phyloP scores from a whole-genome alignment of 2,113 vertebrate genomes.

The Emydocephalus ijimae region DNA sequence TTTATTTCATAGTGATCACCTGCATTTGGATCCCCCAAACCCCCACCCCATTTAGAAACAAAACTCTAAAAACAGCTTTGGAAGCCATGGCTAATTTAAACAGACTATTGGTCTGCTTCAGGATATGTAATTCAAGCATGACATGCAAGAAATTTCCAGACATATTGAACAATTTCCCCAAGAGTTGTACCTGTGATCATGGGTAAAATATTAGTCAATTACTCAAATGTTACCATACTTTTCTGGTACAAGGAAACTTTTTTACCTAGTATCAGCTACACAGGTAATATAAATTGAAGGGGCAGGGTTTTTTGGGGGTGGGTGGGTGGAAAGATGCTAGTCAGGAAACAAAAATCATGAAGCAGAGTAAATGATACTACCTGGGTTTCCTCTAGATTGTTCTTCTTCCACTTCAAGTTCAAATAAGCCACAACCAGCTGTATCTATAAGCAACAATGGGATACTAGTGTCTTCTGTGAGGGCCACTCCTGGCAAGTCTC shows the following conservation, averaged over 20 bases:
- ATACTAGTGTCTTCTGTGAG: constrained; percentile 79
- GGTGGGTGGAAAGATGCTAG: not conserved
- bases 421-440: constrained; percentile 84
- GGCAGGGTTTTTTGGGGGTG: not conserved
- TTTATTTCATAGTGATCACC: not conserved
- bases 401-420: constrained; percentile 86
- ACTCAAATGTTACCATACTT: not conserved
- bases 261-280: not conserved
- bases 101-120: not conserved
- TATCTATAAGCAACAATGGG: constrained; percentile 88
- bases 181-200: not conserved
- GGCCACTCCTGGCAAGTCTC: constrained; percentile 82
- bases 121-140: not conserved
- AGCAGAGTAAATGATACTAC: constrained; percentile 36
- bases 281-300: accelerated
- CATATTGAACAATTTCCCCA: not conserved
- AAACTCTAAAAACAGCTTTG: not conserved
- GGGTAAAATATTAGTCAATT: not conserved
- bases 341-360: accelerated
- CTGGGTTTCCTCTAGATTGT: constrained; percentile 90
- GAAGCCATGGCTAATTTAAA: not conserved
- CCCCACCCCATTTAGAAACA: not conserved
- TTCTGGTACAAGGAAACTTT: not conserved
- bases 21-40: too few relatives aligned
- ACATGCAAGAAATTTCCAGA: too few relatives aligned